Evolutionary conservation across 35 echinoderm and acorn worm species (phyloP).

Genomic region (Hemicentrotus pulcherrimus): DNA sequence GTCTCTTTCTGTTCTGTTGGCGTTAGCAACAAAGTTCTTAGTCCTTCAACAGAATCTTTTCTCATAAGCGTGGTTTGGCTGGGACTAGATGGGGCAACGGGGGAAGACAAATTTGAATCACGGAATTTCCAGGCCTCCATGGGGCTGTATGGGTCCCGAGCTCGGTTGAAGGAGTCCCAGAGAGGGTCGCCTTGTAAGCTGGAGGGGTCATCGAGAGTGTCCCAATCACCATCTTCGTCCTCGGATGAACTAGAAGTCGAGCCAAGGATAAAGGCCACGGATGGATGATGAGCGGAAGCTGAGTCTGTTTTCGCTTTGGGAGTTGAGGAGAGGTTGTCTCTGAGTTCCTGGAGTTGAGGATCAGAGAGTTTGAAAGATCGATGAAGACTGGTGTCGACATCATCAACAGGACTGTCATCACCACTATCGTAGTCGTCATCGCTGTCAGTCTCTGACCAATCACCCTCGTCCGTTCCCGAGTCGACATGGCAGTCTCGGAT

Average conservation of each 20-base stretch:
- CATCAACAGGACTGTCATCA: background rate
- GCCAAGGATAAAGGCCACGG: slow-evolving; percentile 27
- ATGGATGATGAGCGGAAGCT: background rate
- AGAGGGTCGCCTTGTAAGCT: background rate
- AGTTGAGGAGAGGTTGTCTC: background rate
- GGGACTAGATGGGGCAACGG: background rate
- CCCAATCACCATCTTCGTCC: slow-evolving; percentile 24
- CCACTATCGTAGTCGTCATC: slow-evolving; percentile 33
- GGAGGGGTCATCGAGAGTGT: background rate
- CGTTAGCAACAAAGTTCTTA: background rate
- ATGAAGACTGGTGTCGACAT: background rate
- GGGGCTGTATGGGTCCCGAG: slow-evolving; percentile 36
- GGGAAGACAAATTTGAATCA: slow-evolving; percentile 24
- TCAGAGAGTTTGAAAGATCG: background rate
- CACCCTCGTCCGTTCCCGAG: slow-evolving; percentile 35
- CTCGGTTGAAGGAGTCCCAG: slow-evolving; percentile 11
- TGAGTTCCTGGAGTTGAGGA: background rate
- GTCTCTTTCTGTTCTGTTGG: background rate
- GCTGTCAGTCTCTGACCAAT: background rate
- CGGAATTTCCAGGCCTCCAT: slow-evolving; percentile 34
- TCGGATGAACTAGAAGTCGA: background rate
- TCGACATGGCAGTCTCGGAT: background rate
- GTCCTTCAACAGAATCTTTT: background rate
- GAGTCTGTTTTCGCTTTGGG: background rate
- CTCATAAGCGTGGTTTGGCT: background rate